Percentiles rank a stretch among this genome's conserved stretches.
Conservation (phyloP, 92 coral and sea anemone genomes). For the Zoanthus sociatus region DNA sequence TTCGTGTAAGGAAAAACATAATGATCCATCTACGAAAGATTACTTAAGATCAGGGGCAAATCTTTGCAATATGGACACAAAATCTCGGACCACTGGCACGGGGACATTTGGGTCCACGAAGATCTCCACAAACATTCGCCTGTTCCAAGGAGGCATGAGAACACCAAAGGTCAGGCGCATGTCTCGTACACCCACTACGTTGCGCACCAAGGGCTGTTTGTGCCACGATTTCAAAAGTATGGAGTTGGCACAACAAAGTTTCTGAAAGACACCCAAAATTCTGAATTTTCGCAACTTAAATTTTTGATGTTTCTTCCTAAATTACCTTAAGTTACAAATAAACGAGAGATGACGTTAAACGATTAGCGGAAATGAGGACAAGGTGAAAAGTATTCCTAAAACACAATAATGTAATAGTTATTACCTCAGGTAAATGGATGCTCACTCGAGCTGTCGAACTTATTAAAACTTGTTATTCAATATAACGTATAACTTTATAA, state of each 20-base stretch:
- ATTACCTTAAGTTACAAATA: no score
- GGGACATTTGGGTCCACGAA: conserved; percentile 69
- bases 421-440: no score
- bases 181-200: conserved; percentile 53
- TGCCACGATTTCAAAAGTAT: conserved; percentile 68
- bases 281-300: no score
- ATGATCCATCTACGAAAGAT: neutral
- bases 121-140: conserved; percentile 72
- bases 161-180: conserved; percentile 77
- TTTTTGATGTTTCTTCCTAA: no score
- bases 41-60: conserved; percentile 61
- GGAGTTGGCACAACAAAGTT: conserved; percentile 54
- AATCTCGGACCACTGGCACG: conserved; percentile 74
- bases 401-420: no score
- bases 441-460: no score
- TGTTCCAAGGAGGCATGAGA: conserved; percentile 90
- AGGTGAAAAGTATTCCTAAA: no score
- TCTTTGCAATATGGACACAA: conserved; percentile 79
- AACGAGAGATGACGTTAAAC: no score
- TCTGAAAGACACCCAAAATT: conserved; percentile 24
- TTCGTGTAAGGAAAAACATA: no score
- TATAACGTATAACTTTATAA: no score
- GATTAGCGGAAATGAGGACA: no score
- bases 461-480: no score
- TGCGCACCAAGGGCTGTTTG: conserved; percentile 48